A percentile compares a stretch with the other conserved stretches of the same genome.
These are phyloP conservation scores for Halcyon senegalensis DNA, from an alignment of 2,113 vertebrate genomes.

Conservation along the genomic window DNA sequence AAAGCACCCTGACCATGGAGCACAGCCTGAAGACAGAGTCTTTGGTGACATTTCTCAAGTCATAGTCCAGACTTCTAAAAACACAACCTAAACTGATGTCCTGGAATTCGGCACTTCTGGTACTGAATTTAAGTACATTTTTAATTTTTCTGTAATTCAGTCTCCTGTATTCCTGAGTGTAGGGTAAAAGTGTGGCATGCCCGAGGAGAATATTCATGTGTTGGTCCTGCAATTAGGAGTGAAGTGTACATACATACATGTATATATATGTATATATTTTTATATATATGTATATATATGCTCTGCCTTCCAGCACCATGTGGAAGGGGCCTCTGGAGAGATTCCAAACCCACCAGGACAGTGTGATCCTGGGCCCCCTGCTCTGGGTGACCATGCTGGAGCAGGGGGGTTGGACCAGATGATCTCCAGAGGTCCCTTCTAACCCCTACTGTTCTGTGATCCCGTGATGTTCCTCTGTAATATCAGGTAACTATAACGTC, in stretches of 20 bases:
- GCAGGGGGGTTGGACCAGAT: neutral
- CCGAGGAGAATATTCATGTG: neutral
- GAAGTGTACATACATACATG: neutral
- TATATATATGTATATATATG: neutral
- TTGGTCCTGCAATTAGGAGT: neutral
- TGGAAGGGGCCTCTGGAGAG: neutral
- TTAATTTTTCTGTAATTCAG: neutral
- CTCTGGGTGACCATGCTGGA: neutral
- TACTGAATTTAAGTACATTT: neutral
- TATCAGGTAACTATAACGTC: neutral
- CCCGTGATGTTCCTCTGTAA: neutral
- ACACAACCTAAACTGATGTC: rapidly evolving
- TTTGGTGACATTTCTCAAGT: neutral
- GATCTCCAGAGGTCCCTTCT: neutral
- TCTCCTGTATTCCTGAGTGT: neutral
- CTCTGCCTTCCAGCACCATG: neutral
- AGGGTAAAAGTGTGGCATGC: neutral
- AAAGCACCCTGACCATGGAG: neutral
- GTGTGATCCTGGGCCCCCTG: neutral
- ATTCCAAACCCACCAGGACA: neutral
- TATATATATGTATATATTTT: neutral
- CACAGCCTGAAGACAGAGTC: too few relatives aligned
- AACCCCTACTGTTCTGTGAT: neutral
- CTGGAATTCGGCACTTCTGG: neutral
- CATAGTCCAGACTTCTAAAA: neutral